Conservation (phyloP, 2,888 invertebrate genomes). For the Caenorhabditis sp. region DNA sequence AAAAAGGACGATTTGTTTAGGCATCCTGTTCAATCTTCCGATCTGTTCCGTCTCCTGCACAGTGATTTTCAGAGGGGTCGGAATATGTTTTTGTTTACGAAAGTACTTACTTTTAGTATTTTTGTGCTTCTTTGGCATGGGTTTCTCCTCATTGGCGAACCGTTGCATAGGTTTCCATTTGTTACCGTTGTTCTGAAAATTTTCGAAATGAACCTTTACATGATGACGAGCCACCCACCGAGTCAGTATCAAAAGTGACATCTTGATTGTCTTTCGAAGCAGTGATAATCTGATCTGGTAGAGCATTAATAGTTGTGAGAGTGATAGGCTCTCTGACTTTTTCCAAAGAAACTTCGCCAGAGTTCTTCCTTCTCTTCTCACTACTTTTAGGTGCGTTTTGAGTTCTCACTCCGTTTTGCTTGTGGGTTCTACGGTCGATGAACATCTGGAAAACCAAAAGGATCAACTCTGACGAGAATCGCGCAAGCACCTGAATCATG, state of each 20-base stretch:
- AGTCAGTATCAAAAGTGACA: slow-evolving; percentile 50
- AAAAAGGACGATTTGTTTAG: slow-evolving; percentile 14
- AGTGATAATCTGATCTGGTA: slow-evolving; percentile 47
- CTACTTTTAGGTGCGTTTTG: background rate
- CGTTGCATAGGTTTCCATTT: slow-evolving; percentile 59
- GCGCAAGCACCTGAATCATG: slow-evolving; percentile 68
- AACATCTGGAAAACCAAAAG: slow-evolving; percentile 60
- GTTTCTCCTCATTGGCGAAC: slow-evolving; percentile 33
- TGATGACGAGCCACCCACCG: background rate
- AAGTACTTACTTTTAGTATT: slow-evolving; percentile 21
- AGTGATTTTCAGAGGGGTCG: background rate
- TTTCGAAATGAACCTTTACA: too few relatives aligned
- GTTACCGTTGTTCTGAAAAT: slow-evolving; percentile 44
- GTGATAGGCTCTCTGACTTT: slow-evolving; percentile 17
- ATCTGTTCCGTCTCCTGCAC: slow-evolving; percentile 4
- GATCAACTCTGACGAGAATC: too few relatives aligned
- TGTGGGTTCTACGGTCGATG: slow-evolving; percentile 49
- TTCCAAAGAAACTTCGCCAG: slow-evolving; percentile 8
- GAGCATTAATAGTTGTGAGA: slow-evolving; percentile 23
- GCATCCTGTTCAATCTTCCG: slow-evolving; percentile 6
- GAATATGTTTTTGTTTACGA: background rate
- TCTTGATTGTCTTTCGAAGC: slow-evolving; percentile 50
- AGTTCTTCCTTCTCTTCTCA: background rate
- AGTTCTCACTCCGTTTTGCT: slow-evolving; percentile 37
- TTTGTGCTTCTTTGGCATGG: slow-evolving; percentile 18